Evolutionary conservation across 2,113 vertebrate species (phyloP).

Genomic region (Onychostruthus taczanowskii): DNA sequence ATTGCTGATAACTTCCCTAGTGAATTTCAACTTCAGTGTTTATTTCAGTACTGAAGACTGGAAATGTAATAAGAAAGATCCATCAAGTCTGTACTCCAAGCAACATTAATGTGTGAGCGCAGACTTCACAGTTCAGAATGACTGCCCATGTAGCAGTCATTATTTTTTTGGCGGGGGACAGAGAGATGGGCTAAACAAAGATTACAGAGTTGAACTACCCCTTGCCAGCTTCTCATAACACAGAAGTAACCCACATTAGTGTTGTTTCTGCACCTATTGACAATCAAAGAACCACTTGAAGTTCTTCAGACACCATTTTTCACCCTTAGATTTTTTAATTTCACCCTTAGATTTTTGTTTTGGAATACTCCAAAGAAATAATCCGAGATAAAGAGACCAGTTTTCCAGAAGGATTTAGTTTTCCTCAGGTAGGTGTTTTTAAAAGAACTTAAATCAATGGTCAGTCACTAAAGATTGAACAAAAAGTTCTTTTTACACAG

Average conservation of each 20-base stretch:
- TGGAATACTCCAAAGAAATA: background rate
- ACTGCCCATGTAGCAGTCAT: background rate
- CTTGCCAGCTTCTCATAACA: background rate
- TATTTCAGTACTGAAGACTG: background rate
- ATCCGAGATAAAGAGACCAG: background rate
- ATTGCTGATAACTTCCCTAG: background rate
- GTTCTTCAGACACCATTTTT: background rate
- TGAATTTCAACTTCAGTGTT: background rate
- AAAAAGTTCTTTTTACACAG: background rate
- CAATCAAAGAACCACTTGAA: background rate
- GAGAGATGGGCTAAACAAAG: background rate
- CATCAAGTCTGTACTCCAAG: background rate
- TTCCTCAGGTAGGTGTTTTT: background rate
- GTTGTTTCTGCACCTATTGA: background rate
- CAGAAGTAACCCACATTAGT: background rate
- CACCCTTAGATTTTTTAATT: background rate
- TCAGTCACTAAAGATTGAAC: background rate
- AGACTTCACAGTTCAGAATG: background rate
- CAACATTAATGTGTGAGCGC: background rate
- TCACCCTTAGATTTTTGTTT: background rate
- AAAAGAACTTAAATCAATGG: background rate
- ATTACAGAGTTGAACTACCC: background rate
- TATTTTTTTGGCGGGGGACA: background rate
- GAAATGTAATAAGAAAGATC: background rate
- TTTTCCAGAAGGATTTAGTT: background rate